Evolutionary conservation across 2,797 vertebrate species (phyloP).

Genomic region (Cottoperca gobio): DNA sequence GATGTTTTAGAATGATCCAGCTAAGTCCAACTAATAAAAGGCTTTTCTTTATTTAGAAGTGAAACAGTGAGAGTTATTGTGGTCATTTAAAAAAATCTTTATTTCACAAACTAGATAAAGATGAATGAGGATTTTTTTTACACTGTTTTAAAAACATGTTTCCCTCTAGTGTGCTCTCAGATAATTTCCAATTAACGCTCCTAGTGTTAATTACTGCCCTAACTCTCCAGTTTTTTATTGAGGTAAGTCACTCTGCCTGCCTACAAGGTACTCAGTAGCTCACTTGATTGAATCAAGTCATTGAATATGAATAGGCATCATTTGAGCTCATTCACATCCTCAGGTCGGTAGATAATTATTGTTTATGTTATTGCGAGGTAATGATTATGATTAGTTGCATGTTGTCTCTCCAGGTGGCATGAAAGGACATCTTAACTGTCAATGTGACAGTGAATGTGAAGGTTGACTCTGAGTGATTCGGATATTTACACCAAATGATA

Average conservation of each 20-base stretch:
- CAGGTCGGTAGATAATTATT: slow-evolving; percentile 58
- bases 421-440: slow-evolving; percentile 66
- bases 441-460: background rate
- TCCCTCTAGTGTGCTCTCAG: slow-evolving; percentile 29
- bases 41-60: background rate
- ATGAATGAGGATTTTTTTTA: background rate
- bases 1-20: background rate
- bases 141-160: background rate
- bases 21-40: background rate
- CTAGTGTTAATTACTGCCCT: slow-evolving; percentile 77
- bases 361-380: slow-evolving; percentile 68
- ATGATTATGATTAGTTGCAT: slow-evolving; percentile 85
- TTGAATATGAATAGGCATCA: slow-evolving; percentile 70
- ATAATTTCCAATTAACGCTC: slow-evolving; percentile 71
- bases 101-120: background rate
- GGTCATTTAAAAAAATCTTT: background rate
- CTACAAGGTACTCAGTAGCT: slow-evolving; percentile 80
- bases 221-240: slow-evolving; percentile 61
- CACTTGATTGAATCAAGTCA: slow-evolving; percentile 84
- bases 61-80: background rate
- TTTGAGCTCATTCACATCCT: slow-evolving; percentile 63
- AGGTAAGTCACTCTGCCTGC: slow-evolving; percentile 70
- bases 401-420: slow-evolving; percentile 73
- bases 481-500: background rate
- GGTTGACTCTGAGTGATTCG: background rate